Percentiles rank a stretch among this genome's conserved stretches.
These are phyloP conservation scores for Streptopelia turtur DNA, from an alignment of 2,797 vertebrate genomes.

Conservation along the genomic window DNA sequence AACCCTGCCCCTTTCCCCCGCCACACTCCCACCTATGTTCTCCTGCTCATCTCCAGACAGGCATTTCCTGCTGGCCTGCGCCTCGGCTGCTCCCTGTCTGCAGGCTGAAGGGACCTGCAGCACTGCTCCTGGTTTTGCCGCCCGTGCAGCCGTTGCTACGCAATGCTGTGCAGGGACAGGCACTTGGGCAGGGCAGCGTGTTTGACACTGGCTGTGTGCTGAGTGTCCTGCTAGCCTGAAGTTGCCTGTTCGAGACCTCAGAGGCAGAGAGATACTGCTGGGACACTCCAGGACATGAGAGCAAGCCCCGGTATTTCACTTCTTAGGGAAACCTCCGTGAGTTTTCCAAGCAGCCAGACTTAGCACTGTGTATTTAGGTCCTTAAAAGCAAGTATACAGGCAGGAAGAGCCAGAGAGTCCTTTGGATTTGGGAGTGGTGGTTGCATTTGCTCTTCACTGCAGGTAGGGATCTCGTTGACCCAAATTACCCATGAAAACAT, in stretches of 20 bases:
- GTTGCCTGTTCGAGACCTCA: accelerated
- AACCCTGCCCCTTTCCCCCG: neutral
- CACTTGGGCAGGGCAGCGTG: accelerated
- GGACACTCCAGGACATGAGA: neutral
- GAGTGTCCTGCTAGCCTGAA: neutral
- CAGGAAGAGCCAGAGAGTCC: neutral
- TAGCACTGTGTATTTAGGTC: neutral
- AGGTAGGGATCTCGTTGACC: neutral
- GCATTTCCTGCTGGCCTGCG: neutral
- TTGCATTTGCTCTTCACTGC: neutral
- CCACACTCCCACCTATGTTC: neutral
- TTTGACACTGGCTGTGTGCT: neutral
- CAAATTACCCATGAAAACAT: neutral
- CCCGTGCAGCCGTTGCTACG: accelerated
- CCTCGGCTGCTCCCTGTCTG: neutral
- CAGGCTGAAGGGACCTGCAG: neutral
- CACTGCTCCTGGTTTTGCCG: neutral
- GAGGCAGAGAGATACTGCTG: neutral
- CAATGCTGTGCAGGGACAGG: neutral
- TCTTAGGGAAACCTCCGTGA: neutral
- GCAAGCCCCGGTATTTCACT: neutral
- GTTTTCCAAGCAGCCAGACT: neutral
- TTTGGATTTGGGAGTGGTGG: neutral
- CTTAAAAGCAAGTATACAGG: neutral
- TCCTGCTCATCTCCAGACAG: neutral